Base-by-base conservation (phyloP, 2,113 vertebrate species). In the Cranoglanis bouderius region DNA sequence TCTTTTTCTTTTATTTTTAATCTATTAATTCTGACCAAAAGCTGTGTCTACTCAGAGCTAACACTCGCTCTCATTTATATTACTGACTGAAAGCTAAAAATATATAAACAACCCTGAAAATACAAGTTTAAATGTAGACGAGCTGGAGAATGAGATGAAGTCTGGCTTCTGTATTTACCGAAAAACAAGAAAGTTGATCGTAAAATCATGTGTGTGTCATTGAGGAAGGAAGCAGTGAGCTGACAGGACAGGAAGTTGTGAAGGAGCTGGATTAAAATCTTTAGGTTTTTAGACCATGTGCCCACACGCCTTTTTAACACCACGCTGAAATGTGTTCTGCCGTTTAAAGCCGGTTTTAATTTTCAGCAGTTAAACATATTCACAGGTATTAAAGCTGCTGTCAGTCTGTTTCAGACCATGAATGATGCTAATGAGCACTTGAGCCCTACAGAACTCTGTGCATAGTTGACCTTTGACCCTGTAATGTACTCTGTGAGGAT, bases 381-480 rank as follows among this genome's bases (percentile, higher is more conserved):
- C 81, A 59, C 81, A 83, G 81, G 81, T 83, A 83, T 83, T 83
- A 83, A 83, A 61, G 55, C 81, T 83, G 81, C 81, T 70, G 84
- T 67, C 84, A 85, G 84, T 55, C 49, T 35, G 6, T 72, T 85
- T 72, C 32, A 85, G 35, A 55, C 70, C n/a, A 40, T 26, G 51
- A 75, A 24, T 75, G 70, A 78, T 18, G 53, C 70, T 86, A 86
- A 86, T 86, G 85, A 78, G 67, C 85, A 86, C 72, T 86, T 86
- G 72, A 86, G 72, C 70, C 55, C 55, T n/a, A 59, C 70, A 86
- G 53, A 61, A 77, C 72, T 77, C 67, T 40, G 14, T 86, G 53
- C 38, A 61, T 51, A 78, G 70, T 61, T 78, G 85, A 86, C 24
- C 55, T 61, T 61, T 86, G 38, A 61, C 72, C 55, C 53, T 86